A percentile compares a stretch with the other conserved stretches of the same genome.
Evolutionary conservation across 1,140 invertebrate genomes (phyloP).

Genomic region (Drosophila mayri): DNA sequence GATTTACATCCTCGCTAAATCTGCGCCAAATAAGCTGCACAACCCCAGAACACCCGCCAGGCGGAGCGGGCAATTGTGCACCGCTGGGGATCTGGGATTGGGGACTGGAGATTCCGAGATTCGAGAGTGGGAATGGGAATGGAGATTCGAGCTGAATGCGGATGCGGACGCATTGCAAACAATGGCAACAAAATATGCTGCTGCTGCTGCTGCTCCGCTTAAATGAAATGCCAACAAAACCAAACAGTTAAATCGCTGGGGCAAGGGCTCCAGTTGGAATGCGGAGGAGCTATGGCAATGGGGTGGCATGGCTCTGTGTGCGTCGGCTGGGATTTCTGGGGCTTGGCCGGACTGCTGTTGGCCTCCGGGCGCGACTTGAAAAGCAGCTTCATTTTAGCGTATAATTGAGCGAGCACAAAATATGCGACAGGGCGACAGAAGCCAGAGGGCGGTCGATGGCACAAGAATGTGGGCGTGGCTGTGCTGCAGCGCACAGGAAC

Average conservation of each 20-base stretch:
- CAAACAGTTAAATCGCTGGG: constrained; percentile 68
- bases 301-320: background rate
- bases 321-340: constrained; percentile 7
- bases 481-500: constrained; percentile 5
- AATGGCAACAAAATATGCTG: constrained; percentile 82
- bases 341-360: constrained; percentile 46
- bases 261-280: constrained; percentile 31
- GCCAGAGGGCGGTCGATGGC: constrained; percentile 42
- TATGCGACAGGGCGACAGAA: constrained; percentile 71
- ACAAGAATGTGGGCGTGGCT: constrained; percentile 61
- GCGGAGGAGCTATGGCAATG: constrained; percentile 6
- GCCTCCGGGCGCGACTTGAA: constrained; percentile 62
- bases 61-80: constrained; percentile 19
- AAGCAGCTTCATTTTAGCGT: constrained; percentile 81
- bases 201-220: constrained; percentile 76
- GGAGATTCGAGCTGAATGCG: constrained; percentile 36
- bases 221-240: constrained; percentile 81
- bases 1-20: constrained; percentile 73
- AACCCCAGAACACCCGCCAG: constrained; percentile 9
- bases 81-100: constrained; percentile 5
- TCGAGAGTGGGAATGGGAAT: background rate
- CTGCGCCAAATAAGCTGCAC: constrained; percentile 57
- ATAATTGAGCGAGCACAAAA: constrained; percentile 80
- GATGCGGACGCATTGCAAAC: constrained; percentile 65
- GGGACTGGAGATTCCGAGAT: background rate